phyloP scores from a whole-genome alignment of 2,888 invertebrate species.

The Melinaea marsaeus region DNA sequence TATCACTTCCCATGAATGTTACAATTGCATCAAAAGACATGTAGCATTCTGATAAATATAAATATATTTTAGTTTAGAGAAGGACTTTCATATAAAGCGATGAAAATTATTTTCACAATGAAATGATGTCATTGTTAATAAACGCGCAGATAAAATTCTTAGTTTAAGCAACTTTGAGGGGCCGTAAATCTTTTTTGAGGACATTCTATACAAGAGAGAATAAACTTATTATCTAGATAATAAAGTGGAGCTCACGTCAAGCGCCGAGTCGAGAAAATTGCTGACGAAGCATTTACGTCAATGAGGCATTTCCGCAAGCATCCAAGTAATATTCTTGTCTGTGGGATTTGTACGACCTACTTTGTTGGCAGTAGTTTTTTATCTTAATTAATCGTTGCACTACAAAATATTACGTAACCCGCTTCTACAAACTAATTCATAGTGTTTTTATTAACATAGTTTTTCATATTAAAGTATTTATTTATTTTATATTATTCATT shows the following conservation, averaged over 20 bases:
- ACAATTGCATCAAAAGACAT: not conserved
- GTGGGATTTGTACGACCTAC: constrained; percentile 3
- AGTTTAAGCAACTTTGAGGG: not conserved
- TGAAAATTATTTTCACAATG: too few species aligned
- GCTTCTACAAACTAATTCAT: too few species aligned
- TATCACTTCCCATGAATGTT: not conserved
- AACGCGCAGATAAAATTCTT: too few species aligned
- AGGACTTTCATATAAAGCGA: too few species aligned
- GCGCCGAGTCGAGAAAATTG: constrained; percentile 16
- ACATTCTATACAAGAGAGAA: constrained; percentile 4
- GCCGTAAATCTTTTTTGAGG: constrained; percentile 1
- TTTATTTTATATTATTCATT: too few species aligned
- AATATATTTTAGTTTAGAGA: not conserved
- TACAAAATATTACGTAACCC: not conserved
- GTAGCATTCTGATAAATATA: not conserved
- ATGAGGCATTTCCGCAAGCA: constrained; percentile 23
- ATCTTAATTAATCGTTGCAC: not conserved
- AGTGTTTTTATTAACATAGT: too few species aligned
- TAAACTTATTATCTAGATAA: constrained; percentile 7
- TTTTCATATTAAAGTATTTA: too few species aligned
- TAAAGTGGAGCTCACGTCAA: constrained; percentile 16
- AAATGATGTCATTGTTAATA: too few species aligned
- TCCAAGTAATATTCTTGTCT: constrained; percentile 14
- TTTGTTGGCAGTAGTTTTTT: constrained; percentile 16
- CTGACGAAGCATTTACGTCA: constrained; percentile 22